Evolutionary conservation across 2,888 invertebrate genomes (phyloP), one percentile per base, ranked within the genome.

Genomic region (Eudemis profundana): DNA sequence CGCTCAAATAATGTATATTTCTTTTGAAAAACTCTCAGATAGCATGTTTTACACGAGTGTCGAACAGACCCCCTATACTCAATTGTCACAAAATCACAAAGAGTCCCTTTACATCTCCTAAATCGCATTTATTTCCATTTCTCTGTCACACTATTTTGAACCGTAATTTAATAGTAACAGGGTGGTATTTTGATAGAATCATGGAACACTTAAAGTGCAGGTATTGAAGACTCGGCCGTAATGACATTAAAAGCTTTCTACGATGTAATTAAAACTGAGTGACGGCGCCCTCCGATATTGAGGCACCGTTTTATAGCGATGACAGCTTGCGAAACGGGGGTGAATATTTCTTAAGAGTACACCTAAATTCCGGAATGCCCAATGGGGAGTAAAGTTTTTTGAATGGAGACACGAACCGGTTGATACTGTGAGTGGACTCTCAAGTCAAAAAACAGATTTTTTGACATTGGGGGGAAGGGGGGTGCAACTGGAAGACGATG

Each of bases 211-310:
- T 38, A 38, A 36, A 51, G 36, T 38, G 51, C 36, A 21, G 19
- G 19, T 21, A 51, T 21, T 38, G 51, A 36, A 33, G 51, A 21
- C 17, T 50, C 50, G 49, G 19, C 12, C 33, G 33, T 51, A 51
- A 51, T 19, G 33, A 36, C 36, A 51, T 51, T 51, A 51, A 51
- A 51, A 51, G 51, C 51, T 51, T 51, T 38, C 51, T 47, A 19
- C 50, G 19, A 10, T 33, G 10, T 38, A 51, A 51, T 51, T 51
- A 51, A 21, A 36, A 38, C n/a, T 12, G 36, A 51, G 51, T 38
- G 51, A 38, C 36, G 51, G 36, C 12, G 21, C 12, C 19, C 44
- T 4, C 14, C 3, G 27, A 23, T 27, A 27, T 47, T 27, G 47
- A 27, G 27, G 7, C 2, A 10, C 17, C 36, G 36, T n/a, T 46